Conservation (phyloP, 2,797 vertebrate genomes). For the Mus spretus region DNA sequence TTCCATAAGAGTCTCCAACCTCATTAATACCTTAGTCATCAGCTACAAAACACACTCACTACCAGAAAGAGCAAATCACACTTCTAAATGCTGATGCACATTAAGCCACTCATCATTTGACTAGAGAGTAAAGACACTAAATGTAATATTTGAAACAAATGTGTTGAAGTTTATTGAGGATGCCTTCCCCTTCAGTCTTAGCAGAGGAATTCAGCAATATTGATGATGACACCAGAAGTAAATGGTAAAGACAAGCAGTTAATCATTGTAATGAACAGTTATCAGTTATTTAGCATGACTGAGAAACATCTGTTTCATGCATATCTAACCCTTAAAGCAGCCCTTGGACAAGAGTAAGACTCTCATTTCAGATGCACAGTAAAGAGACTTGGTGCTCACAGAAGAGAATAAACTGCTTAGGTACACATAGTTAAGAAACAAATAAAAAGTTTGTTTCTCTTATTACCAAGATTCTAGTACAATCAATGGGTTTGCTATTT, state of each 20-base stretch:
- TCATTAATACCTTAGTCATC: not conserved
- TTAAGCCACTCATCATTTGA: not conserved
- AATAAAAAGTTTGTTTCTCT: not conserved
- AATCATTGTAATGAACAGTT: not conserved
- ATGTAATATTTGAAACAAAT: not conserved
- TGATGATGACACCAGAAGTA: not conserved
- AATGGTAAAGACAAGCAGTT: not conserved
- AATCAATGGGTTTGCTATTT: not conserved
- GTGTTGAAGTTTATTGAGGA: not conserved
- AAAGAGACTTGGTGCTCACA: not conserved
- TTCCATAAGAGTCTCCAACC: not conserved
- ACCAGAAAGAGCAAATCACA: not conserved
- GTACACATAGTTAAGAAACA: not conserved
- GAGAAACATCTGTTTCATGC: not conserved
- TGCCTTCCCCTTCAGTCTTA: not conserved
- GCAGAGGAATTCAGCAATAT: not conserved
- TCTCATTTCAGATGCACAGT: not conserved
- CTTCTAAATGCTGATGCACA: not conserved
- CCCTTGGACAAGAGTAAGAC: not conserved
- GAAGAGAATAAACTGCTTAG: not conserved
- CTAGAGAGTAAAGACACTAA: not conserved
- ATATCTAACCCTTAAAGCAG: not conserved
- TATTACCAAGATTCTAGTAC: not conserved
- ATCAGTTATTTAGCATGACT: not conserved
- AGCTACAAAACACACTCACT: not conserved